Evolutionary conservation across 1,140 invertebrate species (phyloP), one percentile per base, ranked within the genome.

Genomic region (Macrotrachela quadricornifera): DNA sequence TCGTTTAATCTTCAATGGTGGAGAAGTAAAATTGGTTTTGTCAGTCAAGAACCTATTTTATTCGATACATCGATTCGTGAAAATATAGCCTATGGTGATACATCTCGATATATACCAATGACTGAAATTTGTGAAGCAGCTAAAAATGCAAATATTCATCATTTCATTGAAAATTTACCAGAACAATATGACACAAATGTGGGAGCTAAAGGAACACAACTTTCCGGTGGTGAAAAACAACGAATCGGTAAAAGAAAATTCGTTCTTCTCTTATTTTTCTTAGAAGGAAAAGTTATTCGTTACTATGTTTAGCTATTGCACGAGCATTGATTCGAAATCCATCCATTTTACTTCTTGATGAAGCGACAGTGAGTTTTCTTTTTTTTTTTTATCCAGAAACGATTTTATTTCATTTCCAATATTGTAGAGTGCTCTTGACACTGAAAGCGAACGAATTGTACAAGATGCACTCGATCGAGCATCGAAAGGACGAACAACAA

Each of bases 281-380:
- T 80, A 80, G 1, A 80, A 80, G 1, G 80, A 83, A 60, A 81
- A 81, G 60, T 80, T 82, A 65, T 58, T 73, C 41, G 61, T 49
- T 30, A 13, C n/a, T n/a, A n/a, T n/a, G n/a, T n/a, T n/a, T n/a
- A n/a, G n/a, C 41, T 36, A 17, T 56, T 39, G 51, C 51, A 37
- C 43, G 49, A 51, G 55, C 49, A 36, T 36, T 56, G n/a, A 75
- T 84, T 1, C 68, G 79, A 50, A 76, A 78, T 60, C 82, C 83
- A 0, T 75, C 76, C 56, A 81, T 85, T 56, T 68, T 85, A 16
- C 64, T 90, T 3, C 68, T 88, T 46, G 85, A 88, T 64, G 85
- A 88, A 64, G 84, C 85, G 0, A 90, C 85, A 0, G 86, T 83
- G n/a, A n/a, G n/a, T n/a, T n/a, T n/a, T n/a, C n/a, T n/a, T n/a